Conservation (phyloP, 2,888 invertebrate species). For the Scaptomyza caliginosa region DNA sequence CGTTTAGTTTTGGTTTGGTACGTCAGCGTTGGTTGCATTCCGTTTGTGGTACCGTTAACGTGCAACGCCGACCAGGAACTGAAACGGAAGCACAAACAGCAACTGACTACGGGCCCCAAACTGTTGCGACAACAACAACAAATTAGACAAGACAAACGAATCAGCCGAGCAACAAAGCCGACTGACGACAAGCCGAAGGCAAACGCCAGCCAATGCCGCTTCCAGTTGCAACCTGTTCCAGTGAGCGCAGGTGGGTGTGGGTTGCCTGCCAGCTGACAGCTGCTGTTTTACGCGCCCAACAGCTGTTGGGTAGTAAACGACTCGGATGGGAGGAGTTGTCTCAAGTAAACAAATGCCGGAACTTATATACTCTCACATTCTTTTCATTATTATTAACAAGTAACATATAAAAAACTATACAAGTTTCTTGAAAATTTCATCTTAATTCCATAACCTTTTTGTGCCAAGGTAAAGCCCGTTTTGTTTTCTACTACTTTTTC, state of each 20-base stretch:
- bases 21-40: conserved; percentile 19
- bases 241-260: conserved; percentile 19
- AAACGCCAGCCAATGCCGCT: conserved; percentile 28
- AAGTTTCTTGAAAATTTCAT: too few species aligned
- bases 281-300: conserved; percentile 40
- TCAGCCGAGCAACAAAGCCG: conserved; percentile 22
- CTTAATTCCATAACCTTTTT: too few species aligned
- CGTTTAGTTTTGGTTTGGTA: conserved; percentile 3
- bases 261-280: conserved; percentile 57
- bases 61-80: conserved; percentile 76
- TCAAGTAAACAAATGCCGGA: background rate
- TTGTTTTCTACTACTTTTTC: background rate
- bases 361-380: too few species aligned
- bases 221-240: conserved; percentile 72
- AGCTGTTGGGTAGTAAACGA: conserved; percentile 48
- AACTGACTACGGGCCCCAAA: conserved; percentile 57
- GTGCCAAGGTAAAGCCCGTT: too few species aligned
- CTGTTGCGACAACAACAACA: conserved; percentile 58
- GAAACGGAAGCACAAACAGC: conserved; percentile 44
- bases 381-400: too few species aligned
- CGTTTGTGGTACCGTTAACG: conserved; percentile 58
- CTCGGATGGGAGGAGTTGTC: background rate
- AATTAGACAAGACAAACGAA: conserved; percentile 39
- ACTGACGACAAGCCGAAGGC: conserved; percentile 12
- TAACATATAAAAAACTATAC: too few species aligned